These are phyloP conservation scores for Chloroclystis v-ata DNA, from an alignment of 2,888 invertebrate genomes.

Conservation along the genomic window DNA sequence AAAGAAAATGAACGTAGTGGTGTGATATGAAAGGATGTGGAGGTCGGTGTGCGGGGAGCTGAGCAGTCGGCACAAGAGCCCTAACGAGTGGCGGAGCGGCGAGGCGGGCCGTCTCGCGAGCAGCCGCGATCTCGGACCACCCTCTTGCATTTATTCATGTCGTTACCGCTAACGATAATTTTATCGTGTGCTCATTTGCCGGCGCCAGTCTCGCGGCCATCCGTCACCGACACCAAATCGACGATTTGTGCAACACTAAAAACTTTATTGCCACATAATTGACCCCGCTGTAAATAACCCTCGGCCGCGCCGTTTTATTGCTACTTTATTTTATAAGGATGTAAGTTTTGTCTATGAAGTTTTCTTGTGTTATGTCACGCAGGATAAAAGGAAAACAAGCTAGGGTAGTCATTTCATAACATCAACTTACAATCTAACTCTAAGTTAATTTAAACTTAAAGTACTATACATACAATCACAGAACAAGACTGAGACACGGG, in stretches of 20 bases:
- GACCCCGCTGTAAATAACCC: constrained; percentile 66
- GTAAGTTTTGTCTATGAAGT: constrained; percentile 18
- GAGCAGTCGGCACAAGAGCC: constrained; percentile 61
- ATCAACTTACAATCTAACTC: no score
- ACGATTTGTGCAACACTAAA: constrained; percentile 76
- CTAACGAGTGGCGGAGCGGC: constrained; percentile 54
- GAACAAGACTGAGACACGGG: not conserved
- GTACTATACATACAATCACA: not conserved
- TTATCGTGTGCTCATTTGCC: constrained; percentile 79
- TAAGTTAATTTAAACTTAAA: no score
- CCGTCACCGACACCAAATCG: constrained; percentile 74
- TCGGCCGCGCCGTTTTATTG: constrained; percentile 49
- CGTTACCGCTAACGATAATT: constrained; percentile 80
- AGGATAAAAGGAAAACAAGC: no score
- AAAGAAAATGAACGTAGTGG: constrained; percentile 36
- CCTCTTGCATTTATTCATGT: constrained; percentile 80
- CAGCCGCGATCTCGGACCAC: constrained; percentile 56
- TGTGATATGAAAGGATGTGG: constrained; percentile 31
- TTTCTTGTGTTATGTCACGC: constrained; percentile 1
- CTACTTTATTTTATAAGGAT: constrained; percentile 44
- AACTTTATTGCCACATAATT: constrained; percentile 75
- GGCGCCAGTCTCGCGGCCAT: constrained; percentile 73
- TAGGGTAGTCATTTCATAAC: no score
- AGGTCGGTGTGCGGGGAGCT: constrained; percentile 30
- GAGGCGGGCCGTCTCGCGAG: constrained; percentile 42